Evolutionary conservation across 1,140 invertebrate species (phyloP), one percentile per base, ranked within the genome.

Genomic region (Drosophila arawakana): DNA sequence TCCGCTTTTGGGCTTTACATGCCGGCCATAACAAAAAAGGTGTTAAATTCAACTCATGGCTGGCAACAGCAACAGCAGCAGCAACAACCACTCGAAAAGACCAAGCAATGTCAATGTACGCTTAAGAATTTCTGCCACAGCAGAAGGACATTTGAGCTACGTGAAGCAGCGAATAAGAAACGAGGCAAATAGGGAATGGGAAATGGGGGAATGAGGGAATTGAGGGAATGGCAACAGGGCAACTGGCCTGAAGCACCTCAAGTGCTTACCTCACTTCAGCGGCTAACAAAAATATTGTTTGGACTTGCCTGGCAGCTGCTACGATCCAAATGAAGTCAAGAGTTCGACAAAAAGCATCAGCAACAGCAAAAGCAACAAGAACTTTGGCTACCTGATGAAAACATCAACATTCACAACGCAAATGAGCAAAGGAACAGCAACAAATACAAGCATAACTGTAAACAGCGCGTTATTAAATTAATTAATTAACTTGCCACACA

Each of bases 1-100:
- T 82, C 83, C 83, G 80, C 84, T 81, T 89, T 88, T 88, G 84
- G 83, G 76, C 74, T 89, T 83, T 86, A 83, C 80, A 86, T 86
- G 83, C 80, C 73, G 73, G 74, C 76, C 76, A 82, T 88, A 82
- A 88, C 83, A 86, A 88, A 88, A 84, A 90, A 88, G 84, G 84
- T 88, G 84, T 88, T 88, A 88, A 88, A 84, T 88, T 89, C 80
- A 89, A 88, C 84, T 88, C 83, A 83, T 76, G 68, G 67, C 65
- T 63, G 76, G 46, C 65, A 50, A 44, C 72, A 60, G 25, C n/a
- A n/a, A n/a, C n/a, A n/a, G 46, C 61, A 39, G 37, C 25, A 55
- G 59, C 55, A 59, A 7, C 47, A 52, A 35, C 57, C 68, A 65
- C 66, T 78, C 81, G 61, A 80, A 85, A 81, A 79, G 72, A 61